Evolutionary conservation across 2,113 vertebrate genomes (phyloP), one percentile per base, ranked within the genome.

Genomic region (Chrysemys picta): DNA sequence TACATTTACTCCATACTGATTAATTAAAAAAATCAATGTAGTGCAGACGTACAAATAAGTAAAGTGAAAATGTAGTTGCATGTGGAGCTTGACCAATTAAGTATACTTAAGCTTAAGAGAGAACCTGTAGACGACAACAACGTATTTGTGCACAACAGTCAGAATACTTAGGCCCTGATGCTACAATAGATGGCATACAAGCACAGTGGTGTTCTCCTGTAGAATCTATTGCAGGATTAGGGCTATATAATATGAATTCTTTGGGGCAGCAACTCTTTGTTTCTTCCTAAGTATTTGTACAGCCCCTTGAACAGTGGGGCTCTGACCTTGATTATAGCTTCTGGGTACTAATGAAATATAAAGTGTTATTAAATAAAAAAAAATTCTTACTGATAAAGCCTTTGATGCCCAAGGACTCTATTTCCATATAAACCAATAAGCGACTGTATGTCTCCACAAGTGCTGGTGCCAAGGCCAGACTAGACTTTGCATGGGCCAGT

Each of bases 351-450:
- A 25, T 82, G 35, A 45, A 76, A 11, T 25, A 6, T 56, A 86
- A 94, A 87, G 85, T 6, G 13, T 5, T 75, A 62, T 5, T 80
- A 42, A 29, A 7, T 56, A 8, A 25, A 0, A 50, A 14, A 50
- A 50, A 50, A 16, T 90, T 85, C 99, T 99, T 98, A 99, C 99
- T 99, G 97, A 99, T 99, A 97, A 99, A 99, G 96, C 99, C 99
- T 98, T 99, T 99, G 98, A 99, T 99, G 96, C 99, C 99, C 98
- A 99, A 98, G 29, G 99, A 99, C 89, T 99, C 99, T 79, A 99
- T 99, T 98, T 99, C 99, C 99, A 99, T 99, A 91, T 99, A 99
- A 96, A 99, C 99, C 98, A 99, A 95, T 93, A 99, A 98, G 80
- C 99, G 98, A 97, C 99, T 99, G 94, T 99, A 99, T 0, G 99